Evolutionary conservation across 2,113 vertebrate species (phyloP).

Genomic region (Psittacus erithacus): DNA sequence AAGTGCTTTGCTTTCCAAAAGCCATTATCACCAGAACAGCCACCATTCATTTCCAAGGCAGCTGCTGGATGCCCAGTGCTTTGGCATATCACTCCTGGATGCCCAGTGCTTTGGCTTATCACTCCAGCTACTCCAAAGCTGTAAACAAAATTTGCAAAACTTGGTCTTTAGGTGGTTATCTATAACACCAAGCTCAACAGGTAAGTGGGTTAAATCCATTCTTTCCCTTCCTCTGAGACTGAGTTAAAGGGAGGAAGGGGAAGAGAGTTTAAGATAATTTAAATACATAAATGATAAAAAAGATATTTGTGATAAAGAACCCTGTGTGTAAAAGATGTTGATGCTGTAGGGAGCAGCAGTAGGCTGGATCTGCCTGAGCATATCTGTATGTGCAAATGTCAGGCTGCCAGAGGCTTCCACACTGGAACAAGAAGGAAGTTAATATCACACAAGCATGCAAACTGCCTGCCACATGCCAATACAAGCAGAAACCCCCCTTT

Average conservation of each 20-base stretch:
- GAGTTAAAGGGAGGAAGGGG: background rate
- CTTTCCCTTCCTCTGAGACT: background rate
- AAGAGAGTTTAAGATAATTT: background rate
- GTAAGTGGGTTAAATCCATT: background rate
- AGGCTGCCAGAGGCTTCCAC: background rate
- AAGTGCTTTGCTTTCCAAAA: constrained; percentile 7
- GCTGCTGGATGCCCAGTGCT: background rate
- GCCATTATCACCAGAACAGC: background rate
- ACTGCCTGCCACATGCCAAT: background rate
- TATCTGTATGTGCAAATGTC: background rate
- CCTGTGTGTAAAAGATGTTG: background rate
- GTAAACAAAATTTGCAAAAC: constrained; percentile 16
- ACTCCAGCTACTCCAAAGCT: background rate
- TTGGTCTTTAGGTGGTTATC: background rate
- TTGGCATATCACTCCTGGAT: background rate
- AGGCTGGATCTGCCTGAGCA: background rate
- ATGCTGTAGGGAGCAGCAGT: background rate
- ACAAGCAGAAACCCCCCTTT: background rate
- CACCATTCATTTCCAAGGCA: background rate
- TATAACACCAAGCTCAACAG: background rate
- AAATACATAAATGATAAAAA: background rate
- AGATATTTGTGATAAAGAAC: background rate
- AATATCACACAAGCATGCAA: background rate
- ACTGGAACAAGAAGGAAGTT: background rate
- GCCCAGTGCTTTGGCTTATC: background rate